Evolutionary conservation across 2,797 vertebrate species (phyloP).

Genomic region (Geotria australis): DNA sequence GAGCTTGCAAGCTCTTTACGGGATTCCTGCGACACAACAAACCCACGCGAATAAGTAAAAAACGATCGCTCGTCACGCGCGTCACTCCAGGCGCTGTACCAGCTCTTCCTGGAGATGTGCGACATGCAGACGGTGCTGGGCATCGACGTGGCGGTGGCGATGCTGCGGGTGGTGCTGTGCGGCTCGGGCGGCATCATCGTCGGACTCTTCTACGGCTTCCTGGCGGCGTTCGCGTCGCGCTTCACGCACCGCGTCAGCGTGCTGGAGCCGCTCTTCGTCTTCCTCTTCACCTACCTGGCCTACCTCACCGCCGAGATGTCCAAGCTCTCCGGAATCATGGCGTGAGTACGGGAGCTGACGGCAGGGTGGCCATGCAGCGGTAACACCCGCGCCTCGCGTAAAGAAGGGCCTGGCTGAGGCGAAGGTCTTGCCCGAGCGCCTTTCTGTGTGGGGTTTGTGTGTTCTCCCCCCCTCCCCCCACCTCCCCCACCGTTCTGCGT

Average conservation of each 20-base stretch:
- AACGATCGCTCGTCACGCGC: too few relatives aligned
- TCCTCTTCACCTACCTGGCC: slow-evolving; percentile 83
- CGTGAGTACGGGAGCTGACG: slow-evolving; percentile 30
- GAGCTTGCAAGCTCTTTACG: too few relatives aligned
- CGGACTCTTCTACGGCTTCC: slow-evolving; percentile 58
- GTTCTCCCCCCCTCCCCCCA: too few relatives aligned
- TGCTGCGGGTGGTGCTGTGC: slow-evolving; percentile 44
- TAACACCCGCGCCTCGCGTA: too few relatives aligned
- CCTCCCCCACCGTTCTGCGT: too few relatives aligned
- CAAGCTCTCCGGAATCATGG: slow-evolving; percentile 76
- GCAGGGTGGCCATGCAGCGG: too few relatives aligned
- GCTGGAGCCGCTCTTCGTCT: slow-evolving; percentile 85
- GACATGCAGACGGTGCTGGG: neutral
- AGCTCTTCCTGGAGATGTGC: neutral
- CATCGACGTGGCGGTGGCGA: neutral
- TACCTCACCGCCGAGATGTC: slow-evolving; percentile 84
- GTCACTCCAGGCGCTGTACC: neutral
- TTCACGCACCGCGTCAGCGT: slow-evolving; percentile 68
- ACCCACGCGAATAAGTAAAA: too few relatives aligned
- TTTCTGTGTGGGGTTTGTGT: too few relatives aligned
- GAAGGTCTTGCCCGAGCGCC: too few relatives aligned
- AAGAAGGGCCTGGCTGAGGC: too few relatives aligned
- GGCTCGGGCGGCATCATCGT: slow-evolving; percentile 55
- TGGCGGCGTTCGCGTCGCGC: slow-evolving; percentile 69
- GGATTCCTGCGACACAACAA: too few relatives aligned